Evolutionary conservation across 2,888 invertebrate species (phyloP).

Genomic region (Drosophila barbarae): DNA sequence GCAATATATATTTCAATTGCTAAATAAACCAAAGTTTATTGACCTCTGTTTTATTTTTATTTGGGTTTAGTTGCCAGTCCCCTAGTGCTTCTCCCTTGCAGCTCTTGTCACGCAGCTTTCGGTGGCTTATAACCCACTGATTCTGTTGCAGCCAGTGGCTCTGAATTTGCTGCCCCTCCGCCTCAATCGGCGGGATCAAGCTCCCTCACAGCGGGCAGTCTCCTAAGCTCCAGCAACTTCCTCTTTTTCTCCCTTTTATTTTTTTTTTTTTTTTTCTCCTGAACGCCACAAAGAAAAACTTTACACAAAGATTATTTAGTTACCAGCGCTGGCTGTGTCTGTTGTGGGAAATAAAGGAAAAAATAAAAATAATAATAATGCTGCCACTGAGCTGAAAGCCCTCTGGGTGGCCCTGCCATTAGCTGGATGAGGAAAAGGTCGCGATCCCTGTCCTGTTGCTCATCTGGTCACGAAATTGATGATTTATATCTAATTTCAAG

Average conservation of each 20-base stretch:
- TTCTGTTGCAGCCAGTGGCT: conserved; percentile 19
- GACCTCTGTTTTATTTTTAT: not conserved
- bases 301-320: conserved; percentile 63
- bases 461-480: not conserved
- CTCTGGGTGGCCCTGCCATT: conserved; percentile 5
- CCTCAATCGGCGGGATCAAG: conserved; percentile 31
- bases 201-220: conserved; percentile 28
- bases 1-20: not conserved
- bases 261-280: conserved; percentile 1
- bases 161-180: not conserved
- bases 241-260: not conserved
- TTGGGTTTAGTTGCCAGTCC: not conserved
- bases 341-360: conserved; percentile 1
- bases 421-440: conserved; percentile 1
- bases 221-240: conserved; percentile 28
- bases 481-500: not conserved
- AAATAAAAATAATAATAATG: conserved; percentile 3
- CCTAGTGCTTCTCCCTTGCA: not conserved
- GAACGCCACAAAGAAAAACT: conserved; percentile 53
- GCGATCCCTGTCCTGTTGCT: conserved; percentile 3
- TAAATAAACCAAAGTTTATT: not conserved
- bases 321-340: conserved; percentile 17
- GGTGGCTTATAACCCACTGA: conserved; percentile 39
- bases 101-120: conserved; percentile 35
- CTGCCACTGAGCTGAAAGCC: conserved; percentile 10